A percentile compares a stretch with the other conserved stretches of the same genome.
Conservation (phyloP, 1,140 invertebrate genomes). For the Elymnias hypermnestra region DNA sequence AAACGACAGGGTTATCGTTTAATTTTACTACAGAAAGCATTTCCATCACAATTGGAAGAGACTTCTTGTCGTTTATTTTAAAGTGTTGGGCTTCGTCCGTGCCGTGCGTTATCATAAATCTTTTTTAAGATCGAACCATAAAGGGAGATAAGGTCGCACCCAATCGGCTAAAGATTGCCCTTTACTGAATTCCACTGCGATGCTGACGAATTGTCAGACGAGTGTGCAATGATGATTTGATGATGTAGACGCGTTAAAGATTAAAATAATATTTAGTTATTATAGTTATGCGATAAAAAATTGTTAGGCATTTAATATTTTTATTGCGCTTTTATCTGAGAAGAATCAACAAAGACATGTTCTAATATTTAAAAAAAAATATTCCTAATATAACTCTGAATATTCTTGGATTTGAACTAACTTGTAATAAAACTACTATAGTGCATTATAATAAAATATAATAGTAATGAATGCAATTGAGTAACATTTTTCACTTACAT, state of each 20-base stretch:
- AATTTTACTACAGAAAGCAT: conserved; percentile 75
- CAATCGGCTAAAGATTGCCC: conserved; percentile 69
- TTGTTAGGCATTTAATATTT: too few species aligned
- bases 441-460: too few species aligned
- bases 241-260: conserved; percentile 10
- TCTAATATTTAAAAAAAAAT: too few species aligned
- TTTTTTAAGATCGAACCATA: conserved; percentile 72
- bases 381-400: too few species aligned
- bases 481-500: too few species aligned
- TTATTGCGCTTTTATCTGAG: too few species aligned
- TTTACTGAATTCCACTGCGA: conserved; percentile 54
- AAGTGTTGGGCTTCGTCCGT: conserved; percentile 62
- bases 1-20: conserved; percentile 72
- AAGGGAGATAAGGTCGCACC: conserved; percentile 71
- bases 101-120: conserved; percentile 73
- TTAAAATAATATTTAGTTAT: background rate
- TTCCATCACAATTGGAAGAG: conserved; percentile 74
- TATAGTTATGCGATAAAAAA: too few species aligned
- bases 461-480: too few species aligned
- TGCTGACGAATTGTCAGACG: conserved; percentile 63
- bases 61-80: conserved; percentile 76
- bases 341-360: too few species aligned
- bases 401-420: too few species aligned
- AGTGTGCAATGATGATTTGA: conserved; percentile 31
- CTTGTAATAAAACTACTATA: too few species aligned